Base-by-base conservation (phyloP, 2,797 vertebrate species). In the Esox lucius region DNA sequence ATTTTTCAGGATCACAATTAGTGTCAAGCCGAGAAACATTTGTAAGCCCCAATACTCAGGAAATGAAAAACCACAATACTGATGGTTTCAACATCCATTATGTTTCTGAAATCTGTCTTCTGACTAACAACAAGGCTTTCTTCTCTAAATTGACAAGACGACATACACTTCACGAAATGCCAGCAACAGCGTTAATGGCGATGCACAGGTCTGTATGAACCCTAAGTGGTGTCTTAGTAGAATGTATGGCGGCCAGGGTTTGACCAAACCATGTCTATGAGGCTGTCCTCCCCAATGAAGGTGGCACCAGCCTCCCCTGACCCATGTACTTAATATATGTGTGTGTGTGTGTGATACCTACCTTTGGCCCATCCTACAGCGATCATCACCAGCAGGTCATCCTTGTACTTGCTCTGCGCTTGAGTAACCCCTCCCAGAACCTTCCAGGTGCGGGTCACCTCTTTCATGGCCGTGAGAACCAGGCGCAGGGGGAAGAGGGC, bases 361-460 rank as follows among this genome's bases (percentile, higher is more conserved):
- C 98, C 98, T 98, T 92, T 96, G 68, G 97, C 95, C 97, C 97
- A 99, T 42, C 97, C 98, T 53, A 96, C 91, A 74, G 94, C 95
- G 53, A 99, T 93, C 97, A 99, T 96, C 70, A 98, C 92, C 83
- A 98, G 84, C 92, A 96, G 95, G 71, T 95, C 94, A 79, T 98
- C 94, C 78, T 94, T 93, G 91, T 96, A 99, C 86, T 95, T 96
- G 78, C 72, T 83, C 73, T 94, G 89, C 2, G 97, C 97, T 83
- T 95, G 94, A 1, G 88, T 89, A 85, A 99, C 77, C 9, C 98
- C 98, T 48, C 91, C 92, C 1, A 96, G 85, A 83, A 99, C 95
- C 93, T 98, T 99, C 96, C 96, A 97, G 0, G 97, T 97, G 79
- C 97, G 93, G 68, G 97, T 97, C 83, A 98, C 95, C 85, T 99